Conservation (phyloP, 2,888 invertebrate species). For the Venusia cambrica region DNA sequence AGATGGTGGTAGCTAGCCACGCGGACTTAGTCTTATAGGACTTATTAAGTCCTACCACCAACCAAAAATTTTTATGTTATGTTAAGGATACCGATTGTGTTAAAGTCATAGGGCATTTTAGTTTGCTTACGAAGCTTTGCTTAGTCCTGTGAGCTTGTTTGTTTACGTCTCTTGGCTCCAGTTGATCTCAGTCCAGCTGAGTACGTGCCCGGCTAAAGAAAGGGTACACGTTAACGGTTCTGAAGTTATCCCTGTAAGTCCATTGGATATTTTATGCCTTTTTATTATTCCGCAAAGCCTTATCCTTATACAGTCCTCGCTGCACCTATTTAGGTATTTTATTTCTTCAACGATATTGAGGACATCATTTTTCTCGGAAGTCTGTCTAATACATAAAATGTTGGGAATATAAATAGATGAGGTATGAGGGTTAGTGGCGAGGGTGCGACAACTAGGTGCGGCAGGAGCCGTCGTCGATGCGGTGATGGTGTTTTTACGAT, state of each 20-base stretch:
- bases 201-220: conserved; percentile 37
- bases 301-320: conserved; percentile 17
- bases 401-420: conserved; percentile 19
- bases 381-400: too few relatives aligned
- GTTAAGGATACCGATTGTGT: background rate
- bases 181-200: conserved; percentile 21
- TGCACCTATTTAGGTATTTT: conserved; percentile 5
- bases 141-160: conserved; percentile 32
- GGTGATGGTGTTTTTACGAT: conserved; percentile 75
- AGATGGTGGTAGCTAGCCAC: too few relatives aligned
- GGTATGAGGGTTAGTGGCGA: conserved; percentile 50
- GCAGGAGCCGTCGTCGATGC: conserved; percentile 59
- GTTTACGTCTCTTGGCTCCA: conserved; percentile 29
- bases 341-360: background rate
- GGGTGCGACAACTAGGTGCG: conserved; percentile 71
- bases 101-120: too few relatives aligned
- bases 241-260: conserved; percentile 34
- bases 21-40: too few relatives aligned
- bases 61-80: background rate
- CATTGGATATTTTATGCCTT: conserved; percentile 34
- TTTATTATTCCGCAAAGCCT: conserved; percentile 31
- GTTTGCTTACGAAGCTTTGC: conserved; percentile 16
- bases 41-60: too few relatives aligned
- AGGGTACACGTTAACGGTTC: conserved; percentile 31
- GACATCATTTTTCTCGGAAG: too few relatives aligned